phyloP scores from a whole-genome alignment of 1,140 invertebrate genomes.

The Acromyrmex echinatior region DNA sequence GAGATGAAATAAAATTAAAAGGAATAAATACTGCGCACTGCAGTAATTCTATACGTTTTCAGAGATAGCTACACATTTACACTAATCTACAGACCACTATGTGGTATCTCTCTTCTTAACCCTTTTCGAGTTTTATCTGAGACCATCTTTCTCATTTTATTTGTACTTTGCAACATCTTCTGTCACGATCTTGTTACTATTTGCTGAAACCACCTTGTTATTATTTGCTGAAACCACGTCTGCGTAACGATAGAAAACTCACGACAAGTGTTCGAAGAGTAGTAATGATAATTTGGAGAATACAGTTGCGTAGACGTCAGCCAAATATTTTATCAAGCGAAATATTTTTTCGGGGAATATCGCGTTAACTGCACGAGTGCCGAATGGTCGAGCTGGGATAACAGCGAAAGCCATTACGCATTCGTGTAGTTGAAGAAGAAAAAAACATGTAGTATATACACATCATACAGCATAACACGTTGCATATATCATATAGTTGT shows the following conservation, averaged over 20 bases:
- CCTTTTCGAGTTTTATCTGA: conserved; percentile 37
- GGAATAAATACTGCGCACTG: conserved; percentile 69
- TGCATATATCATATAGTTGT: neutral
- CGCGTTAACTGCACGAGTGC: conserved; percentile 34
- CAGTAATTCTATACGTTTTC: conserved; percentile 66
- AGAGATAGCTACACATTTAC: conserved; percentile 52
- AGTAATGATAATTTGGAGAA: neutral
- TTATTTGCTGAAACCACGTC: conserved; percentile 23
- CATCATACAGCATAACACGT: too few relatives aligned
- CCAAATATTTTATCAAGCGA: conserved; percentile 16
- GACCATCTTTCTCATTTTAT: conserved; percentile 7
- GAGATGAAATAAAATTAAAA: conserved; percentile 74
- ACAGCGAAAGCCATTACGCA: conserved; percentile 40
- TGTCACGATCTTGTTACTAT: conserved; percentile 10
- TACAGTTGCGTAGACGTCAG: neutral
- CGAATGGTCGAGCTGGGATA: conserved; percentile 30
- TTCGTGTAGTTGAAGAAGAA: conserved; percentile 25
- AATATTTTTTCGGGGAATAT: conserved; percentile 61
- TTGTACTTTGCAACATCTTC: conserved; percentile 13
- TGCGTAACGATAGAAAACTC: conserved; percentile 55
- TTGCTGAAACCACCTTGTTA: conserved; percentile 15
- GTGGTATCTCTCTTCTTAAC: conserved; percentile 36
- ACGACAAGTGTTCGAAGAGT: neutral
- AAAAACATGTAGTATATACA: neutral
- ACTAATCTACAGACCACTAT: neutral